Evolutionary conservation across 2,888 invertebrate species (phyloP).

Genomic region (Marronus borbonicus): DNA sequence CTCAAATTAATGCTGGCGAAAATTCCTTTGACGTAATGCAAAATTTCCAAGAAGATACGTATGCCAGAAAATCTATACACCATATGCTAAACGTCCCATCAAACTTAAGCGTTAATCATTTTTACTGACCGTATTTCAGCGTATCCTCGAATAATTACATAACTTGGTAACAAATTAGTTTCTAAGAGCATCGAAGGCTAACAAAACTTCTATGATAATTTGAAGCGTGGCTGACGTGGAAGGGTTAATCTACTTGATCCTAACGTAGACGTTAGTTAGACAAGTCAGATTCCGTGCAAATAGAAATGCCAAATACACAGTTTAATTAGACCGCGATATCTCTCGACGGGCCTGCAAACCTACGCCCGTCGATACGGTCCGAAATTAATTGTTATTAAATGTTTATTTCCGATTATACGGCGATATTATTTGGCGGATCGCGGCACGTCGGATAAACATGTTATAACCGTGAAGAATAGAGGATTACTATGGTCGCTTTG

Average conservation of each 20-base stretch:
- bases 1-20: too few species aligned
- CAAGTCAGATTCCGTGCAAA: constrained; percentile 30
- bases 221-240: constrained; percentile 13
- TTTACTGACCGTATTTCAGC: too few species aligned
- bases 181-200: neutral
- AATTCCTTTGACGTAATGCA: too few species aligned
- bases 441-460: neutral
- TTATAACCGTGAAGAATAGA: constrained; percentile 1
- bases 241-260: constrained; percentile 39
- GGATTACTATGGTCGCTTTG: too few species aligned
- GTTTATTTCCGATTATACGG: constrained; percentile 20
- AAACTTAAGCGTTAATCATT: too few species aligned
- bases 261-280: constrained; percentile 14
- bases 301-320: constrained; percentile 24
- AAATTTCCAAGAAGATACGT: too few species aligned
- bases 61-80: too few species aligned
- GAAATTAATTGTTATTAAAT: constrained; percentile 18
- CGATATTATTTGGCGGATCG: neutral
- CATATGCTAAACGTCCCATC: too few species aligned
- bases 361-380: neutral
- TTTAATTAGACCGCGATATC: constrained; percentile 35
- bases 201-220: constrained; percentile 11
- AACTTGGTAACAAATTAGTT: too few species aligned
- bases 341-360: neutral
- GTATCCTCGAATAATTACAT: too few species aligned